These are phyloP conservation scores for Patella caerulea DNA, from an alignment of 2,888 invertebrate species.

Conservation along the genomic window DNA sequence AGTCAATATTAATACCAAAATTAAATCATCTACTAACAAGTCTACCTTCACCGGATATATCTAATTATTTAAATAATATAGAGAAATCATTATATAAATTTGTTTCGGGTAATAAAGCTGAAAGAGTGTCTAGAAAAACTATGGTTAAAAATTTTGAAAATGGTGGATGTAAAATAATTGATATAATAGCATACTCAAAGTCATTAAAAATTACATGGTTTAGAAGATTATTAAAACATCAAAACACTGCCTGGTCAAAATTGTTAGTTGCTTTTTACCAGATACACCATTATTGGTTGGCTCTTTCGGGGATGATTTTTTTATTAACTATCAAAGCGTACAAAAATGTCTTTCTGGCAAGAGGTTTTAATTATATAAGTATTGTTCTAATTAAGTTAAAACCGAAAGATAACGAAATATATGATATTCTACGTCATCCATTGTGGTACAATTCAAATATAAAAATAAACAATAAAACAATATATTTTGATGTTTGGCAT, in stretches of 20 bases:
- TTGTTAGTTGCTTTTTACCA: background rate
- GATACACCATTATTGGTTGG: background rate
- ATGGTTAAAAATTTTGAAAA: background rate
- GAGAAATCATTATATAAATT: background rate
- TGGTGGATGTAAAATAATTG: background rate
- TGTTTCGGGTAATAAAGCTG: background rate
- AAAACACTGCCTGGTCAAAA: background rate
- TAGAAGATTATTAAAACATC: background rate
- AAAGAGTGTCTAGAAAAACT: background rate
- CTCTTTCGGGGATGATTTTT: conserved; percentile 2
- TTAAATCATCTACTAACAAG: background rate
- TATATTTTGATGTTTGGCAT: background rate
- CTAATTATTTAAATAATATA: background rate
- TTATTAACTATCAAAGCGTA: background rate
- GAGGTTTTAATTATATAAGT: background rate
- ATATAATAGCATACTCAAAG: background rate
- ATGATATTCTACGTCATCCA: background rate
- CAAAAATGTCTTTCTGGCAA: background rate
- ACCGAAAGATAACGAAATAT: background rate
- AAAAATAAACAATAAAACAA: background rate
- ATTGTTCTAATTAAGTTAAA: background rate
- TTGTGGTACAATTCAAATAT: background rate
- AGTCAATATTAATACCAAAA: conserved; percentile 3
- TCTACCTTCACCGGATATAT: background rate
- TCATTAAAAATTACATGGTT: background rate